These are phyloP conservation scores for Elgaria multicarinata DNA, from an alignment of 2,113 vertebrate genomes.

Conservation along the genomic window DNA sequence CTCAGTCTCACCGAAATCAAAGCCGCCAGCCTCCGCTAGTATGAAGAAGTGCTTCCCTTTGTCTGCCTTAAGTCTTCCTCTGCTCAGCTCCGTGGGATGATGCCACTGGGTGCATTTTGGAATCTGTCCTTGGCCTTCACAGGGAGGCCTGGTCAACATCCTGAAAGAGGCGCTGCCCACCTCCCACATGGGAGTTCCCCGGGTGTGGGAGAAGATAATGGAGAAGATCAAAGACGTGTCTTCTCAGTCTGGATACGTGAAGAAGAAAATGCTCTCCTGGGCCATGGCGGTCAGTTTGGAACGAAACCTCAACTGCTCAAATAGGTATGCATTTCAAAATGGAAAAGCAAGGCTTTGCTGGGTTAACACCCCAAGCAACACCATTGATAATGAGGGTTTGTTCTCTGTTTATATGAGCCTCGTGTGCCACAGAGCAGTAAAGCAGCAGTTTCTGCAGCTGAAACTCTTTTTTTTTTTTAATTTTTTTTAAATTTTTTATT, in stretches of 20 bases:
- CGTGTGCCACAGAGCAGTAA: too few species aligned
- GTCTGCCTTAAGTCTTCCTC: too few species aligned
- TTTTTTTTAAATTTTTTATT: too few species aligned
- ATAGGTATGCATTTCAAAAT: slow-evolving; percentile 70
- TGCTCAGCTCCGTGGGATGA: too few species aligned
- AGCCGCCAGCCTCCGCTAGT: too few species aligned
- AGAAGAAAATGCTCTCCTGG: slow-evolving; percentile 87
- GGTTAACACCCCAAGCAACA: neutral
- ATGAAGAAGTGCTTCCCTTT: too few species aligned
- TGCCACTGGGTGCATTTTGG: neutral
- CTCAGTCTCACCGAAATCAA: too few species aligned
- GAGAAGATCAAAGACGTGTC: slow-evolving; percentile 85
- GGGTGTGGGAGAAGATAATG: slow-evolving; percentile 95
- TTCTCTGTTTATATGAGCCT: neutral
- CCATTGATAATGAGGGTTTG: neutral
- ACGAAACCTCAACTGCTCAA: slow-evolving; percentile 76
- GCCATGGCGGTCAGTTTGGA: slow-evolving; percentile 87
- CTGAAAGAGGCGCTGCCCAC: slow-evolving; percentile 86
- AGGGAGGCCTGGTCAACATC: slow-evolving; percentile 85
- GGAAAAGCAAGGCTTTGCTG: neutral
- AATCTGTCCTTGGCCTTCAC: slow-evolving; percentile 5
- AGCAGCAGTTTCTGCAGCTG: too few species aligned
- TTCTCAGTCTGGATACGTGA: slow-evolving; percentile 83
- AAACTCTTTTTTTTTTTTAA: too few species aligned
- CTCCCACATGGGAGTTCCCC: slow-evolving; percentile 88